Conservation (phyloP, 2,113 vertebrate genomes). For the Gymnarchus niloticus region DNA sequence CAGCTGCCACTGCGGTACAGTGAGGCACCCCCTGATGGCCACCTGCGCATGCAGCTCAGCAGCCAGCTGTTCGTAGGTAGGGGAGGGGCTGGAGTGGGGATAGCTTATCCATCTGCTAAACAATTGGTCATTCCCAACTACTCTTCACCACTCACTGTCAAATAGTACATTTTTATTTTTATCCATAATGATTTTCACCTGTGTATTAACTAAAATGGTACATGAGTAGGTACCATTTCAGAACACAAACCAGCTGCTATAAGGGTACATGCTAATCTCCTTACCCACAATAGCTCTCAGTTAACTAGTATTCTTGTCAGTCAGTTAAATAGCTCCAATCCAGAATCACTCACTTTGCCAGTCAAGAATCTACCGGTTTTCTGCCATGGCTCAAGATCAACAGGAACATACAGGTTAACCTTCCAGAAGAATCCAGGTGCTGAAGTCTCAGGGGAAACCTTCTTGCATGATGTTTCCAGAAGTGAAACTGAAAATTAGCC, state of each 20-base stretch:
- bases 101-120: too few relatives aligned
- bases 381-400: background rate
- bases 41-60: slow-evolving; percentile 79
- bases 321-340: background rate
- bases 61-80: slow-evolving; percentile 92
- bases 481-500: background rate
- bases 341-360: background rate
- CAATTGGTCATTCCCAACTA: too few relatives aligned
- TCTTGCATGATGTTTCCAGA: background rate
- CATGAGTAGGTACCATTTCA: background rate
- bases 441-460: background rate
- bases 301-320: background rate
- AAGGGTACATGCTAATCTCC: background rate
- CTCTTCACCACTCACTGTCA: too few relatives aligned
- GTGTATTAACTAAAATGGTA: too few relatives aligned
- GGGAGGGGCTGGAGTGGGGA: slow-evolving; percentile 36
- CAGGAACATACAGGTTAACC: background rate
- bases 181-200: too few relatives aligned
- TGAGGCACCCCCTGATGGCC: slow-evolving; percentile 72
- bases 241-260: background rate
- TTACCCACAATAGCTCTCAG: background rate
- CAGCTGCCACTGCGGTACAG: slow-evolving; percentile 72
- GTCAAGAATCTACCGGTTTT: background rate
- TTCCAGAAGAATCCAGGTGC: background rate
- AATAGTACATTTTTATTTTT: too few relatives aligned